phyloP scores from a whole-genome alignment of 2,888 invertebrate species.

The Hirtodrosophila duncani region DNA sequence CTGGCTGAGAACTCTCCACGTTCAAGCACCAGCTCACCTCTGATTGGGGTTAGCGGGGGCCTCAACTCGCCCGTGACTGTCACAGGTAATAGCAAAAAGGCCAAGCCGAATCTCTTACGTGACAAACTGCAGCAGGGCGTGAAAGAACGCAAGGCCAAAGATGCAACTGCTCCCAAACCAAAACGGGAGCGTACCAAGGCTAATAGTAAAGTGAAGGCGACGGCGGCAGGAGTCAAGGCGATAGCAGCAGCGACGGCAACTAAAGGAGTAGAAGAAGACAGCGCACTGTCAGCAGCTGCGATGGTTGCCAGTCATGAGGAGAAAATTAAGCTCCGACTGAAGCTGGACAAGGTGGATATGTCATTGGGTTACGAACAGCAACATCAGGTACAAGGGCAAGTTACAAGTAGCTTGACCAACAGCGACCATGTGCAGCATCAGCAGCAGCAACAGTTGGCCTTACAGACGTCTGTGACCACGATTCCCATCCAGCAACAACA shows the following conservation, averaged over 20 bases:
- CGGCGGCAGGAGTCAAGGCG: too few relatives aligned
- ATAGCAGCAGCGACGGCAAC: conserved; percentile 16
- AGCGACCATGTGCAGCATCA: conserved; percentile 33
- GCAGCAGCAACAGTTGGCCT: conserved; percentile 40
- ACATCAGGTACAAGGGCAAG: conserved; percentile 29
- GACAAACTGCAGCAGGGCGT: conserved; percentile 76
- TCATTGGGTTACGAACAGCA: conserved; percentile 14
- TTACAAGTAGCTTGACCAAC: conserved; percentile 39
- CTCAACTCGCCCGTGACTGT: conserved; percentile 24
- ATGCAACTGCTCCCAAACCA: conserved; percentile 52
- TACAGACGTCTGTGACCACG: conserved; percentile 43
- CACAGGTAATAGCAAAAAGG: conserved; percentile 54
- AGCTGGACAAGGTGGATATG: conserved; percentile 87
- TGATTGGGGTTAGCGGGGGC: too few relatives aligned
- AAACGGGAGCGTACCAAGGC: conserved; percentile 72
- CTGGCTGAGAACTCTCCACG: conserved; percentile 50
- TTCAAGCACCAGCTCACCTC: conserved; percentile 53
- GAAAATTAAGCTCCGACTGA: conserved; percentile 89
- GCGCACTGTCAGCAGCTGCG: too few relatives aligned
- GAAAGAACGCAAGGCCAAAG: conserved; percentile 71
- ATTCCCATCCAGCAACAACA: conserved; percentile 29
- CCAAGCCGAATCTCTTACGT: conserved; percentile 72
- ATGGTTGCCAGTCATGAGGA: conserved; percentile 77
- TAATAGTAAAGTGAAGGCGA: conserved; percentile 61
- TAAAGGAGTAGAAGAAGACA: too few relatives aligned